phyloP scores from a whole-genome alignment of 2,888 invertebrate species.

The Eupithecia tripunctaria region DNA sequence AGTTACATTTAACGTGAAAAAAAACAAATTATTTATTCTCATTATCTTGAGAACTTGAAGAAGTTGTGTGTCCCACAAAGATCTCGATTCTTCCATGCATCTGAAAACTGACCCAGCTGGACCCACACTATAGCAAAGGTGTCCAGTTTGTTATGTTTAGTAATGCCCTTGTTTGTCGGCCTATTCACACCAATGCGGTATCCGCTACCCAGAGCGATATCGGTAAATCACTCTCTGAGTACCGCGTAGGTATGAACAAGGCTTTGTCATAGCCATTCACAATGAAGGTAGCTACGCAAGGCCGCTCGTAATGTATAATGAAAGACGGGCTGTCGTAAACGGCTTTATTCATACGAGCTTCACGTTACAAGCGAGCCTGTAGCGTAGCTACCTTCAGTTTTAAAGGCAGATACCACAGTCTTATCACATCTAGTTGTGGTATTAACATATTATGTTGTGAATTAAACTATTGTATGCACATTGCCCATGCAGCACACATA shows the following conservation, averaged over 20 bases:
- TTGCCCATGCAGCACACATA: slow-evolving; percentile 74
- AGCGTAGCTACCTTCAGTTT: too few relatives aligned
- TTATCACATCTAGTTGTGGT: background rate
- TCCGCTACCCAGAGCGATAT: background rate
- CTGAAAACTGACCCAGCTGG: background rate
- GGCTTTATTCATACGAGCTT: too few relatives aligned
- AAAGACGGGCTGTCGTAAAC: too few relatives aligned
- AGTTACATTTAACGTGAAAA: background rate
- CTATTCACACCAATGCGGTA: background rate
- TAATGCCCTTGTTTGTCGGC: background rate
- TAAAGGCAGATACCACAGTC: too few relatives aligned
- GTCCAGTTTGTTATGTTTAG: background rate
- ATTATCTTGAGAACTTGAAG: background rate
- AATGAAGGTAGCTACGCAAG: too few relatives aligned
- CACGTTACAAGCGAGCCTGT: too few relatives aligned
- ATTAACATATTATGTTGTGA: background rate
- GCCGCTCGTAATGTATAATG: too few relatives aligned
- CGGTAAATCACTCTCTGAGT: too few relatives aligned
- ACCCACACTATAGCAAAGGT: background rate
- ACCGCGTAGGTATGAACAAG: background rate
- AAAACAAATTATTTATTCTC: background rate
- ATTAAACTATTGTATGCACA: slow-evolving; percentile 16
- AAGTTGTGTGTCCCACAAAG: background rate
- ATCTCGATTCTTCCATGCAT: background rate
- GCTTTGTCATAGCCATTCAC: too few relatives aligned